Percentiles rank a stretch among this genome's conserved stretches.
These are phyloP conservation scores for Amphimallon solstitiale DNA, from an alignment of 2,888 invertebrate genomes.

Conservation along the genomic window DNA sequence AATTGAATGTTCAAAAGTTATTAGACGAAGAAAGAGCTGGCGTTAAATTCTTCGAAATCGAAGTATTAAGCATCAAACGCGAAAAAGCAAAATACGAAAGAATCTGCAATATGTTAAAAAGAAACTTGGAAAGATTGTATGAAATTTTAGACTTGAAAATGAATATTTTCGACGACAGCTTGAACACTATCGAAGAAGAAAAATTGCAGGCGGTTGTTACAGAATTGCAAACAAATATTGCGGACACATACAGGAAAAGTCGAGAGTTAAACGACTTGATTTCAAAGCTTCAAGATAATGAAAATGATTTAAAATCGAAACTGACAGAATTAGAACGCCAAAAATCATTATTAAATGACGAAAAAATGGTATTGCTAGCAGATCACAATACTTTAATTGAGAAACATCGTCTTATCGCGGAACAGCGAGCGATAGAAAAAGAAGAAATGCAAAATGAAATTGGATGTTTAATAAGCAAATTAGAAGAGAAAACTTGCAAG, in stretches of 20 bases:
- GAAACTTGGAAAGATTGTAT: conserved; percentile 22
- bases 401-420: conserved; percentile 54
- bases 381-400: conserved; percentile 55
- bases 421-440: conserved; percentile 53
- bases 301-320: conserved; percentile 47
- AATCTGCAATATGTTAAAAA: conserved; percentile 13
- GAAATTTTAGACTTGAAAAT: conserved; percentile 32
- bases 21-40: conserved; percentile 40
- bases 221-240: conserved; percentile 45
- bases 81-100: conserved; percentile 41
- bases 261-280: conserved; percentile 37
- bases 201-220: conserved; percentile 36
- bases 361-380: conserved; percentile 45
- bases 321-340: conserved; percentile 51
- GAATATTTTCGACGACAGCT: neutral
- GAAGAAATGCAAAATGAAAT: conserved; percentile 42
- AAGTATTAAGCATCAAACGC: conserved; percentile 37
- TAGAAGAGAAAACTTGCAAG: conserved; percentile 16
- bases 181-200: conserved; percentile 27
- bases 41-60: conserved; percentile 43
- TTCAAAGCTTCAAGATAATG: conserved; percentile 48
- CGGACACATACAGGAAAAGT: conserved; percentile 38
- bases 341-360: conserved; percentile 43
- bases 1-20: conserved; percentile 37
- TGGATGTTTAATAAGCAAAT: conserved; percentile 29